phyloP scores from a whole-genome alignment of 2,888 invertebrate species.

The Sycophila texana region DNA sequence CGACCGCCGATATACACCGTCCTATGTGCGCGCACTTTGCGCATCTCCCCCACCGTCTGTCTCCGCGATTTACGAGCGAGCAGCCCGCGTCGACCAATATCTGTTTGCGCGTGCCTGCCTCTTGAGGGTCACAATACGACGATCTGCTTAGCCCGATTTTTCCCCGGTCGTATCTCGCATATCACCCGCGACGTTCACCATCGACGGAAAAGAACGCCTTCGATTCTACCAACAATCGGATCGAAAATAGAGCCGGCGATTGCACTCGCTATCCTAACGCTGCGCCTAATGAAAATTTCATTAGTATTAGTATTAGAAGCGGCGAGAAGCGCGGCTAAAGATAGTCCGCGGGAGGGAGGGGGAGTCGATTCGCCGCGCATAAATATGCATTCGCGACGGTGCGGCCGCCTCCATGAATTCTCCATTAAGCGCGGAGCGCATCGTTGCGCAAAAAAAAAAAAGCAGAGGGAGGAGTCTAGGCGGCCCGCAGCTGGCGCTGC shows the following conservation, averaged over 20 bases:
- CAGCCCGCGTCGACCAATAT: conserved; percentile 63
- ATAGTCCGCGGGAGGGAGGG: background rate
- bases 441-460: background rate
- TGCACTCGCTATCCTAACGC: too few species aligned
- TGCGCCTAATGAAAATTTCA: too few species aligned
- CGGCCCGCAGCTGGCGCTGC: background rate
- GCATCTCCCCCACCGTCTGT: conserved; percentile 20
- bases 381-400: conserved; percentile 11
- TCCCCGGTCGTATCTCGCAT: too few species aligned
- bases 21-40: conserved; percentile 21
- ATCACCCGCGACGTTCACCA: too few species aligned
- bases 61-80: conserved; percentile 14
- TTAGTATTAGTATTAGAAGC: too few species aligned
- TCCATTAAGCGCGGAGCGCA: conserved; percentile 3
- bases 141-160: too few species aligned
- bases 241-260: too few species aligned
- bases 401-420: conserved; percentile 1
- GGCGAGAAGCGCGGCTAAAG: background rate
- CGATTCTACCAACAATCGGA: too few species aligned
- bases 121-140: conserved; percentile 46
- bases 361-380: background rate
- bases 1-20: conserved; percentile 32
- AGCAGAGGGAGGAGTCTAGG: background rate
- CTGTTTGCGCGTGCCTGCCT: conserved; percentile 31
- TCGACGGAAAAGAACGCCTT: background rate